Base-by-base conservation (phyloP, 2,113 vertebrate species). In the Dascyllus trimaculatus region DNA sequence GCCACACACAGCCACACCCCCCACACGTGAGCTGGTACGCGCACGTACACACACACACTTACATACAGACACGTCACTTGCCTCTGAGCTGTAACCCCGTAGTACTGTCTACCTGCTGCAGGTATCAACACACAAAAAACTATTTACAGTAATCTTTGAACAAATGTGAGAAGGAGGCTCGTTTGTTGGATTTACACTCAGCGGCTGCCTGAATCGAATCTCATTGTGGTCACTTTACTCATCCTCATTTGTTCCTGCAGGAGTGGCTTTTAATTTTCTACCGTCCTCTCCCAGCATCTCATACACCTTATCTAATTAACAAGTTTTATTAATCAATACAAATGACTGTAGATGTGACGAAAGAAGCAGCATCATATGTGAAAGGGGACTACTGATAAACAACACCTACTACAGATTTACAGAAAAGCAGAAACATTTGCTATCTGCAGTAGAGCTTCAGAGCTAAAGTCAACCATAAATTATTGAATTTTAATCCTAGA, bases 61-160 rank as follows among this genome's bases (percentile, higher is more conserved):
- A 48, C 32, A 19, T 49, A 65, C 67, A 80, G 57, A 68, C 45
- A 46, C 18, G 40, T 63, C 65, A 64, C 62, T 57, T 54, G 57
- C 67, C 46, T 54, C 58, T 67, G 46, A 54, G 40, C 19, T 48
- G 11, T 14, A 22, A 13, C 57, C 71, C 17, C 11, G 58, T 70
- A 70, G 72, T 74, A 66, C 40, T 18, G 43, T 84, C 21, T 82
- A 57, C 22, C 60, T 73, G 26, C 71, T 40, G 67, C 40, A 70
- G 74, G 71, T 77, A 71, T 52, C 72, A 74, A 81, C 59, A 82
- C 82, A 78, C 80, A 74, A 24, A 74, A 24, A 78, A 83, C 71
- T 75, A 74, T 81, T 86, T 75, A 75, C 57, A 66, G 77, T 89
- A 85, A 85, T 89, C 83, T 63, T 80, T 66, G 10, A 54, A 67